phyloP scores from a whole-genome alignment of 1,140 invertebrate species.

The Drosophila dunni region DNA sequence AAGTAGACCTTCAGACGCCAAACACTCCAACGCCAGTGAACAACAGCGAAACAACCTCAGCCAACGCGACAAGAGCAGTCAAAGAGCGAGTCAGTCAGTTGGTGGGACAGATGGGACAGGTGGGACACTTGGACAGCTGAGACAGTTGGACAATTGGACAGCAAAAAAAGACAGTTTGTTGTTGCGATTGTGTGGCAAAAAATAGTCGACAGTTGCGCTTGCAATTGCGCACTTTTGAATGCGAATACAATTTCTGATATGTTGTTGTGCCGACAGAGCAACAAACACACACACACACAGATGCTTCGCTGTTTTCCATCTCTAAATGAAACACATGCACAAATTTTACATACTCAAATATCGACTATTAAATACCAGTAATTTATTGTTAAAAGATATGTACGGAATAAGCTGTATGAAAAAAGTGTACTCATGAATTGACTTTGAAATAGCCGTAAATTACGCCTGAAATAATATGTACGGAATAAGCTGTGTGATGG shows the following conservation, averaged over 20 bases:
- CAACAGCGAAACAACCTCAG: conserved; percentile 44
- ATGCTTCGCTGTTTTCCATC: conserved; percentile 27
- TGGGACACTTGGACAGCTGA: conserved; percentile 29
- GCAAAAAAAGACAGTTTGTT: conserved; percentile 21
- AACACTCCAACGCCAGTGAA: conserved; percentile 76
- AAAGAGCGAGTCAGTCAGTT: conserved; percentile 50
- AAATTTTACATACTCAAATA: background rate
- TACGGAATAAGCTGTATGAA: too few relatives aligned
- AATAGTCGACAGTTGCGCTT: conserved; percentile 59
- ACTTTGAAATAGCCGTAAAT: too few relatives aligned
- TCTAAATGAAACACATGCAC: background rate
- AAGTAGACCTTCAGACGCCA: conserved; percentile 83
- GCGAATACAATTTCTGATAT: conserved; percentile 44
- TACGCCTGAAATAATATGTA: too few relatives aligned
- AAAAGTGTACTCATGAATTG: too few relatives aligned
- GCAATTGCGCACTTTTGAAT: conserved; percentile 79
- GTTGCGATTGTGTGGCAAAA: conserved; percentile 11
- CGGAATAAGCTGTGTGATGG: too few relatives aligned
- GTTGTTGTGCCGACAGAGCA: conserved; percentile 21
- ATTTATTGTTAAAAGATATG: background rate
- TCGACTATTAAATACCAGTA: background rate
- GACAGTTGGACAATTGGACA: conserved; percentile 60
- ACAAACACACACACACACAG: conserved; percentile 38
- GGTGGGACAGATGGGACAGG: conserved; percentile 46
- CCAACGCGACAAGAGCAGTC: conserved; percentile 66